Conservation (phyloP, 2,797 vertebrate genomes). For the Heteromormyrus szaboi region DNA sequence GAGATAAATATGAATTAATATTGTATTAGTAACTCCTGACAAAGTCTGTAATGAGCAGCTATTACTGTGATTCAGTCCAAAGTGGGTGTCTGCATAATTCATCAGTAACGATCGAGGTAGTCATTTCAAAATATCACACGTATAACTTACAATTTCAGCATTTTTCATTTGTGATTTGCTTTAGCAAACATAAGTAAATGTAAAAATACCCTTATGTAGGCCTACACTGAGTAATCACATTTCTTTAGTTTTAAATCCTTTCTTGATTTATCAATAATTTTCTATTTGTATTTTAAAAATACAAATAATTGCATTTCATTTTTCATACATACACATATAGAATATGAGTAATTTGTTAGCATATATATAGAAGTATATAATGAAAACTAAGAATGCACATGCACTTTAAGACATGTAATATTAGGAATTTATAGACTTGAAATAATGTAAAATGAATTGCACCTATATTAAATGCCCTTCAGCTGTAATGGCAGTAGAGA, state of each 20-base stretch:
- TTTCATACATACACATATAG: neutral
- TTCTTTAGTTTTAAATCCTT: neutral
- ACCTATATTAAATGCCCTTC: neutral
- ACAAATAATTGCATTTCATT: neutral
- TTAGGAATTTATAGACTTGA: neutral
- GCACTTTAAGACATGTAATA: neutral
- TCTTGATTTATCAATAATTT: neutral
- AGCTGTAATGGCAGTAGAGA: neutral
- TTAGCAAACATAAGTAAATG: neutral
- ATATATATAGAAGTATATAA: neutral
- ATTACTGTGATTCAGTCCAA: neutral
- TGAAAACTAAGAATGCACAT: neutral
- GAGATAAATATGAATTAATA: slow-evolving; percentile 19
- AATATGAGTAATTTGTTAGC: neutral
- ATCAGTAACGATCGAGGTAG: slow-evolving; percentile 12
- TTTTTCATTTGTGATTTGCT: neutral
- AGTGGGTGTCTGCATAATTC: slow-evolving; percentile 22
- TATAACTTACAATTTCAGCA: slow-evolving; percentile 11
- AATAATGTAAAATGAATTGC: neutral
- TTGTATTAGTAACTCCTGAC: slow-evolving; percentile 20
- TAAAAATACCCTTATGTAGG: neutral
- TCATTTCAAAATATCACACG: slow-evolving; percentile 4
- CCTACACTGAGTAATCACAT: neutral
- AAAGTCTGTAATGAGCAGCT: slow-evolving; percentile 15
- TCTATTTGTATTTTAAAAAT: neutral